Evolutionary conservation across 2,113 vertebrate species (phyloP), one percentile per base, ranked within the genome.

Genomic region (Canis aureus): DNA sequence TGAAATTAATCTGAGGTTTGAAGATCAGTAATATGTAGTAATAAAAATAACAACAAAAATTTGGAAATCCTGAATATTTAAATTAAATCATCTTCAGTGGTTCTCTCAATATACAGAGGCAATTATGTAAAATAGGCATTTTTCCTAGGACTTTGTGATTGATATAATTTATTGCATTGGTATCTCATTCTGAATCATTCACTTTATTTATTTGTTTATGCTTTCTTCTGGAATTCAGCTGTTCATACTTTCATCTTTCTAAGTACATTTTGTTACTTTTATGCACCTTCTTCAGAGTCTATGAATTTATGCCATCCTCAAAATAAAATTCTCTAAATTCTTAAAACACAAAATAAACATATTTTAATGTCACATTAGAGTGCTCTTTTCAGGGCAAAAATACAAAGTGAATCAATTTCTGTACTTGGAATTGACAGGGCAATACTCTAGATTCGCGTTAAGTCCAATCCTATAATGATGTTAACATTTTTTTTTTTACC

Each of bases 361-460:
- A 27, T 55, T 89, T 92, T 76, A 89, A 62, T 92, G 22, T 96
- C 35, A 80, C 3, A 32, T 62, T 87, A n/a, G 2, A 89, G 43
- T 94, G 12, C n/a, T 76, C 88, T 87, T 78, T 95, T 84, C 91
- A 91, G 51, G 62, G 51, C 13, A 93, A 76, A 83, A 97, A 60
- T 66, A 86, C 29, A 93, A 94, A 89, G 20, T 94, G 59, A 93
- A 64, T 81, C 53, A 38, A 80, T 95, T 97, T 96, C 19, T 66
- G 15, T 89, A 74, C 51, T 71, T 91, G 17, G 10, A 43, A 89
- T 86, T 89, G 57, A 17, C 59, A 93, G 17, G 38, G 22, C 17
- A 82, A 59, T 78, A 79, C 32, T 17, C 23, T 73, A 78, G 20
- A 16, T 91, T 96, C 60, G 80, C 62, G 91, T 86, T 97, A 92